These are phyloP conservation scores for Cyclophora albipunctata DNA, from an alignment of 2,888 invertebrate genomes.

Conservation along the genomic window DNA sequence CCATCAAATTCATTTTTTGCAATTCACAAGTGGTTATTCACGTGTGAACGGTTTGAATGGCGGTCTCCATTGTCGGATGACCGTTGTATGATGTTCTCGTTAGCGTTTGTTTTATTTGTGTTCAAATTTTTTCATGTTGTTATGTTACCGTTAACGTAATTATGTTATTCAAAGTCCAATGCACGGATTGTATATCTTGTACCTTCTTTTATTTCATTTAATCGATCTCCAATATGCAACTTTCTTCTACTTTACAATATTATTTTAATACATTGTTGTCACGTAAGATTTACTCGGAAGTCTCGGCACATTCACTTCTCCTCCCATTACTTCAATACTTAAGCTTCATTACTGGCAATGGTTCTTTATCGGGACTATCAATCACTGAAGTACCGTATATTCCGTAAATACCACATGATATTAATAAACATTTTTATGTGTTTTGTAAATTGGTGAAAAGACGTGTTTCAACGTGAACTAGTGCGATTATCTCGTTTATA, in stretches of 20 bases:
- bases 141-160: conserved; percentile 15
- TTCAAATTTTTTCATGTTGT: conserved; percentile 20
- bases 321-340: not conserved
- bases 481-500: conserved; percentile 67
- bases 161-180: conserved; percentile 1
- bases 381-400: conserved; percentile 12
- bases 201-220: too few species aligned
- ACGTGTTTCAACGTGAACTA: conserved; percentile 52
- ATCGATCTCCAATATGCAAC: too few species aligned
- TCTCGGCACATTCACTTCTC: not conserved
- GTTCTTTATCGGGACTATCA: conserved; percentile 2
- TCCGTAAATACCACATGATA: conserved; percentile 22
- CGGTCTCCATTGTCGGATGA: conserved; percentile 50
- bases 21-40: conserved; percentile 52
- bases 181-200: too few species aligned
- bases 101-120: conserved; percentile 26
- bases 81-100: conserved; percentile 35
- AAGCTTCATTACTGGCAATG: not conserved
- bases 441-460: conserved; percentile 32
- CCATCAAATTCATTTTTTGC: conserved; percentile 45
- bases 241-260: too few species aligned
- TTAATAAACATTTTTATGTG: conserved; percentile 23
- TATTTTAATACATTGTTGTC: too few species aligned
- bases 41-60: conserved; percentile 53
- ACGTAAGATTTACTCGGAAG: too few species aligned